Evolutionary conservation across 2,888 invertebrate species (phyloP).

Genomic region (Drosophila mimica): DNA sequence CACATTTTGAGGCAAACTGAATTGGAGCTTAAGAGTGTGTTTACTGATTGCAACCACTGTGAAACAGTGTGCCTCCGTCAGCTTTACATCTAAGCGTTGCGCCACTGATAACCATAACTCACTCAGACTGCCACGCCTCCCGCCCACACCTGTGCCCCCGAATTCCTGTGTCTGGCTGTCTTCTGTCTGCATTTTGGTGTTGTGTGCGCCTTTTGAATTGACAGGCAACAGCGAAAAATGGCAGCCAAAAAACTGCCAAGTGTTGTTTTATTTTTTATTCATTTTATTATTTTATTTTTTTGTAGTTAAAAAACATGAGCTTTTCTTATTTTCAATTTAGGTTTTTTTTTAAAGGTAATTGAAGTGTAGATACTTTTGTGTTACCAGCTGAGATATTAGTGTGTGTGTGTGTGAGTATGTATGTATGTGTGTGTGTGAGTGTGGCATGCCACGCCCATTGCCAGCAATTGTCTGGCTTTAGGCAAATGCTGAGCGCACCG

Average conservation of each 20-base stretch:
- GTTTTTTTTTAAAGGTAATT: constrained; percentile 59
- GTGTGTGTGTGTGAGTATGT: background rate
- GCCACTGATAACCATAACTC: constrained; percentile 62
- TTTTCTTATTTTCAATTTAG: constrained; percentile 20
- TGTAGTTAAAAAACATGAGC: constrained; percentile 36
- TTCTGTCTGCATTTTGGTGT: constrained; percentile 51
- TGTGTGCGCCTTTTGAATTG: constrained; percentile 71
- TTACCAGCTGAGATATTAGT: constrained; percentile 29
- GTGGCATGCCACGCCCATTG: constrained; percentile 31
- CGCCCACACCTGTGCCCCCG: background rate
- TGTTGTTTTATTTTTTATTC: constrained; percentile 55
- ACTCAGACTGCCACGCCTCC: constrained; percentile 37
- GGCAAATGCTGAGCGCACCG: constrained; percentile 50
- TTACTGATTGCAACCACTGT: constrained; percentile 46
- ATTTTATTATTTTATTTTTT: constrained; percentile 32
- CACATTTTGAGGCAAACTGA: background rate
- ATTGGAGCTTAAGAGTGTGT: constrained; percentile 6
- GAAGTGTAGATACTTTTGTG: constrained; percentile 71
- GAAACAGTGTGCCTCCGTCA: constrained; percentile 13
- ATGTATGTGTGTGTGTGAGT: too few relatives aligned
- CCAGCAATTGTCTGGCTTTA: constrained; percentile 57
- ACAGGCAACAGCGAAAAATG: constrained; percentile 68
- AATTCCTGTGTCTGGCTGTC: background rate
- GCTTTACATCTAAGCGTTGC: constrained; percentile 22
- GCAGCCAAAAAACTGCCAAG: constrained; percentile 52